Conservation (phyloP, 1,140 invertebrate genomes). For the Drosophila triauraria region DNA sequence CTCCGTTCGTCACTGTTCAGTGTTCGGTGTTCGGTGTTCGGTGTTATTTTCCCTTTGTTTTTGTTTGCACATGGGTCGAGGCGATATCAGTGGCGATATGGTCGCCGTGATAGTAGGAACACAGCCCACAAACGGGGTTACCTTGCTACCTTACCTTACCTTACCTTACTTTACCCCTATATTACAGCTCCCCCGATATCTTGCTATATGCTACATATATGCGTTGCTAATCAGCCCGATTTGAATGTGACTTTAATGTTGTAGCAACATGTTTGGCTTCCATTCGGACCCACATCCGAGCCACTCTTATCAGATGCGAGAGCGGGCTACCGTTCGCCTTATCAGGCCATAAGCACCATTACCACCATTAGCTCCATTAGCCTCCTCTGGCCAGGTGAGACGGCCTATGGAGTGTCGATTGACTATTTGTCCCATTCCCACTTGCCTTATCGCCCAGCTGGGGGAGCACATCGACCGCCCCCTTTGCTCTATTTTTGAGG, state of each 20-base stretch:
- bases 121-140: constrained; percentile 18
- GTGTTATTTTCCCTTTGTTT: constrained; percentile 31
- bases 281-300: constrained; percentile 1
- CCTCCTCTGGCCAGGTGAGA: constrained; percentile 22
- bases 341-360: constrained; percentile 7
- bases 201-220: neutral
- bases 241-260: constrained; percentile 41
- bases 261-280: constrained; percentile 31
- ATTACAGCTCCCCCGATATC: constrained; percentile 24
- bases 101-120: constrained; percentile 45
- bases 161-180: neutral
- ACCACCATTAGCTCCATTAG: constrained; percentile 7
- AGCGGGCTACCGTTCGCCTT: constrained; percentile 49
- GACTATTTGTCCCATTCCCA: constrained; percentile 28
- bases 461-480: constrained; percentile 18
- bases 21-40: constrained; percentile 3
- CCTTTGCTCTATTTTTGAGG: constrained; percentile 1
- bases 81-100: constrained; percentile 63
- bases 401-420: neutral
- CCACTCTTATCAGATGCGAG: constrained; percentile 32
- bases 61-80: constrained; percentile 63
- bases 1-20: constrained; percentile 5
- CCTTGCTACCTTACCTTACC: neutral
- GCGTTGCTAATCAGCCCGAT: constrained; percentile 36
- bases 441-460: constrained; percentile 15